Evolutionary conservation across 2,797 vertebrate genomes (phyloP).

Genomic region (Phoebastria nigripes): DNA sequence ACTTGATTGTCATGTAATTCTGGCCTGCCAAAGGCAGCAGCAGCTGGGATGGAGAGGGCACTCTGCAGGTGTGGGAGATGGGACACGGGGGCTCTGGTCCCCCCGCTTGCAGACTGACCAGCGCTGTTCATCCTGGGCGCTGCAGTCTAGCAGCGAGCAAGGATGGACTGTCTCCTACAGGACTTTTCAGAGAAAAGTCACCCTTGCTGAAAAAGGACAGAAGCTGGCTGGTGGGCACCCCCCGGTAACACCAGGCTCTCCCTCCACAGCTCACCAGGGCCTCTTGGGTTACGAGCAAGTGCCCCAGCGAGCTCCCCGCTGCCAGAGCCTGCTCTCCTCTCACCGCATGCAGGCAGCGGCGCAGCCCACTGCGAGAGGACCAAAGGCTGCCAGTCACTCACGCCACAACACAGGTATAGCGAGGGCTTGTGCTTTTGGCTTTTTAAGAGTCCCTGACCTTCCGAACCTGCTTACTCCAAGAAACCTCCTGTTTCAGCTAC

Average conservation of each 20-base stretch:
- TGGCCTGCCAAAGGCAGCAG: not conserved
- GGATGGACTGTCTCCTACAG: not conserved
- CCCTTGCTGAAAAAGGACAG: not conserved
- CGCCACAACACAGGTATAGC: not conserved
- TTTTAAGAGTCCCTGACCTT: slow-evolving; percentile 7
- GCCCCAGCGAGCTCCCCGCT: accelerated
- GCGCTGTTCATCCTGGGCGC: not conserved
- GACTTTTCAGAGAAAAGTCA: not conserved
- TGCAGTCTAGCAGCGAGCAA: not conserved
- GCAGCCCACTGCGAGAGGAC: not conserved
- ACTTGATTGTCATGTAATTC: slow-evolving; percentile 1
- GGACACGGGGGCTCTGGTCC: accelerated
- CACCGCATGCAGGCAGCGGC: accelerated
- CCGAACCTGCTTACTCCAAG: not conserved
- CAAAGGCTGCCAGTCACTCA: not conserved
- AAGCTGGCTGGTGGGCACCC: not conserved
- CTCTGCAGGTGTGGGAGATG: not conserved
- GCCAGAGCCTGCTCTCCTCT: not conserved
- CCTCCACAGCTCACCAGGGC: not conserved
- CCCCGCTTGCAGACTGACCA: accelerated
- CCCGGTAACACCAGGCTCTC: not conserved
- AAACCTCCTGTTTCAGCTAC: not conserved
- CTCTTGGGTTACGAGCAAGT: not conserved
- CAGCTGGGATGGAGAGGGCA: not conserved
- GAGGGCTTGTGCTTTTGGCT: slow-evolving; percentile 22